These are phyloP conservation scores for Gymnogyps californianus DNA, from an alignment of 2,113 vertebrate species.

Conservation along the genomic window DNA sequence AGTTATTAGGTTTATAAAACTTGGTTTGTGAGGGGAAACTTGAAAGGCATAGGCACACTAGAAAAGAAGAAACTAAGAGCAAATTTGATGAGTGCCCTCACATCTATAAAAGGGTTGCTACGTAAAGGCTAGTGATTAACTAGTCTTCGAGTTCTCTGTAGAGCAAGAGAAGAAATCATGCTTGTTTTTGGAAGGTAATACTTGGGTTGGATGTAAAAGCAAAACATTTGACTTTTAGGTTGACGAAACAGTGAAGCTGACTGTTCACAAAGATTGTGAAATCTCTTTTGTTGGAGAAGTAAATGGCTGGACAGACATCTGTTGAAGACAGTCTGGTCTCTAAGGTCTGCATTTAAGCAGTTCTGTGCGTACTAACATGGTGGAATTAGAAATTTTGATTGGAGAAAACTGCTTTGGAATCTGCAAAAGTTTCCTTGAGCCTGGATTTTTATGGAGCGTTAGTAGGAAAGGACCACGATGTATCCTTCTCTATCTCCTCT, in stretches of 20 bases:
- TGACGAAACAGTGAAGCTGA: neutral
- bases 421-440: neutral
- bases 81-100: neutral
- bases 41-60: neutral
- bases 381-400: neutral
- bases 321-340: neutral
- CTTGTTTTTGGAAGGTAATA: neutral
- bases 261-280: neutral
- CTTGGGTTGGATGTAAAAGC: neutral
- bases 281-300: neutral
- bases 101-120: neutral
- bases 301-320: neutral
- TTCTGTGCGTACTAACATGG: rapidly evolving
- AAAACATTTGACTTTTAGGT: neutral
- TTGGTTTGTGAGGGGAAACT: neutral
- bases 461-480: neutral
- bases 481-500: neutral
- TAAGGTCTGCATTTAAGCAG: neutral
- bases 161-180: neutral
- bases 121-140: rapidly evolving
- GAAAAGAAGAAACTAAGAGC: neutral
- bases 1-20: neutral
- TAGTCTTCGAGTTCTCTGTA: neutral
- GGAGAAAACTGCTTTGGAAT: neutral
- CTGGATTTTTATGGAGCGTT: neutral